Conservation (phyloP, 2,113 vertebrate genomes). For the Ophiodon elongatus region DNA sequence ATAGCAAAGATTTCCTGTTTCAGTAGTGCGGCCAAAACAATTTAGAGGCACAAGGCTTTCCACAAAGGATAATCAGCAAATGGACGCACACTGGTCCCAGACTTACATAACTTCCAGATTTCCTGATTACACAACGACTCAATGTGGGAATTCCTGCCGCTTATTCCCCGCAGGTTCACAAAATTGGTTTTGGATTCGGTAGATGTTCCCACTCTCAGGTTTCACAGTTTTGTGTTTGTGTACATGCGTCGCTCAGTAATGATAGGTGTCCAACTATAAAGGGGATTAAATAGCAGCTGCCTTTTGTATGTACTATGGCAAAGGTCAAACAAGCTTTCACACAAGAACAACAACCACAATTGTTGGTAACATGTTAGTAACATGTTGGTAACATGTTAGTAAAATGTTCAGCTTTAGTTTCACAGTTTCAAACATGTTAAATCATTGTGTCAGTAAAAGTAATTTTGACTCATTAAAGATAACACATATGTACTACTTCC, state of each 20-base stretch:
- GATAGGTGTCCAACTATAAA: neutral
- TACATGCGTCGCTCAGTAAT: neutral
- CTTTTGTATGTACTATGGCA: neutral
- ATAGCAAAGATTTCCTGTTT: neutral
- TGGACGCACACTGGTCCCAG: neutral
- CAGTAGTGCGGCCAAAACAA: neutral
- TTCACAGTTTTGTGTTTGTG: constrained; percentile 20
- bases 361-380: neutral
- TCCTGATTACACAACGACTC: constrained; percentile 27
- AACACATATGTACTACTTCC: neutral
- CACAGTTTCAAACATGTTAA: neutral
- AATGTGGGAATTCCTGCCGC: neutral
- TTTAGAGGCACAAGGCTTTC: neutral
- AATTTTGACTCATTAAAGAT: neutral
- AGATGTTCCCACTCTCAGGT: constrained; percentile 4
- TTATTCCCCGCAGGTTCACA: constrained; percentile 8
- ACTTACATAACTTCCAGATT: constrained; percentile 21
- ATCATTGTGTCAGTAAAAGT: neutral
- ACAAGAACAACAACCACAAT: neutral
- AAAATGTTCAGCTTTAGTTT: neutral
- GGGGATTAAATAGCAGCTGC: neutral
- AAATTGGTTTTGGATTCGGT: neutral
- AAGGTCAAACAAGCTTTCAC: neutral
- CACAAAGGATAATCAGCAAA: neutral
- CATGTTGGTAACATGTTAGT: neutral